phyloP scores from a whole-genome alignment of 1,140 invertebrate genomes.

The Caerostris darwini region DNA sequence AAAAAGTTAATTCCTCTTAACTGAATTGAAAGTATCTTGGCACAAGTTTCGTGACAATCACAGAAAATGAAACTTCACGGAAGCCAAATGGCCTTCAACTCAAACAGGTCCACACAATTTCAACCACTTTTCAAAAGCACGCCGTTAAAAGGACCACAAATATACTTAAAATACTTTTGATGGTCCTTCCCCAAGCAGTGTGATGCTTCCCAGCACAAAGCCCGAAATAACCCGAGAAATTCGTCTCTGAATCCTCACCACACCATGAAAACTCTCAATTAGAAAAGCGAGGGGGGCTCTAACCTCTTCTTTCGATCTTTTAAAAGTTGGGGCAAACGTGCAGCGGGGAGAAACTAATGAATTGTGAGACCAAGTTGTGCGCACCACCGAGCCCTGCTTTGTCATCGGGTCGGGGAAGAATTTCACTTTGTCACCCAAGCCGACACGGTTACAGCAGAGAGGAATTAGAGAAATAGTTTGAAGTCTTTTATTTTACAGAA shows the following conservation, averaged over 20 bases:
- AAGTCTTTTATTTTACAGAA: conserved; percentile 42
- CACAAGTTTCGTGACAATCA: too few species aligned
- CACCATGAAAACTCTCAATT: conserved; percentile 1
- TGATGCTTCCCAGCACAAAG: not conserved
- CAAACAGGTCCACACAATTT: too few species aligned
- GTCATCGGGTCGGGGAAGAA: conserved; percentile 28
- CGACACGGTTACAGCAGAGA: not conserved
- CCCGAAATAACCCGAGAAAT: not conserved
- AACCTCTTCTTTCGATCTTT: conserved; percentile 45
- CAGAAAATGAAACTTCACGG: too few species aligned
- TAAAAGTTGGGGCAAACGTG: not conserved
- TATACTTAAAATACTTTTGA: too few species aligned
- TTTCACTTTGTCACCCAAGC: conserved; percentile 28
- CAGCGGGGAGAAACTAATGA: not conserved
- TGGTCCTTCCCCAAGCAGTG: too few species aligned
- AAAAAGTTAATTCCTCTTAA: too few species aligned
- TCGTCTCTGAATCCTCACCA: not conserved
- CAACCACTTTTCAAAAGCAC: too few species aligned
- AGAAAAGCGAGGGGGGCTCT: not conserved
- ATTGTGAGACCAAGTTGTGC: conserved; percentile 16
- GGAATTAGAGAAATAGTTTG: conserved; percentile 50
- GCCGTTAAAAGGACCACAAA: too few species aligned
- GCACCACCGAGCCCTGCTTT: conserved; percentile 1
- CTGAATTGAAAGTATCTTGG: too few species aligned
- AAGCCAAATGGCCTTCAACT: too few species aligned